Conservation (phyloP, 2,888 invertebrate species). For the Diploptera punctata region DNA sequence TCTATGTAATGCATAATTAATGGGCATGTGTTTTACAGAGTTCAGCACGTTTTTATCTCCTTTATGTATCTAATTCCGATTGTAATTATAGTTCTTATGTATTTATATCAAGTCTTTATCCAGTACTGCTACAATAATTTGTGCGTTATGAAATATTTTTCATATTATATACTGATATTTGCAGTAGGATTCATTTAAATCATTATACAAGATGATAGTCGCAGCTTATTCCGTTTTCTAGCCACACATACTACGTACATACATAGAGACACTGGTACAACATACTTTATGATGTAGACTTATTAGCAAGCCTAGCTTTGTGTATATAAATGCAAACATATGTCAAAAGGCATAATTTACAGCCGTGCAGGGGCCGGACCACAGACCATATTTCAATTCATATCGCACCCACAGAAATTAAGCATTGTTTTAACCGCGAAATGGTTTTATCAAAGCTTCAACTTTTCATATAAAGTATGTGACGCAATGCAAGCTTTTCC, state of each 20-base stretch:
- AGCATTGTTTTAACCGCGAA: constrained; percentile 20
- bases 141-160: too few relatives aligned
- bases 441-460: constrained; percentile 23
- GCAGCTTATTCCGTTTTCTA: background rate
- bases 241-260: background rate
- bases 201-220: too few relatives aligned
- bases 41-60: too few relatives aligned
- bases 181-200: too few relatives aligned
- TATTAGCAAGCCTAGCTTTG: constrained; percentile 20
- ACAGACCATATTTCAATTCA: constrained; percentile 18
- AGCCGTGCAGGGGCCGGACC: constrained; percentile 10
- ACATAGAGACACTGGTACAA: background rate
- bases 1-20: too few relatives aligned
- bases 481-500: background rate
- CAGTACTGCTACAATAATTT: too few relatives aligned
- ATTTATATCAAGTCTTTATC: too few relatives aligned
- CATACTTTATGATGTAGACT: constrained; percentile 27
- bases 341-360: constrained; percentile 28
- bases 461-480: background rate
- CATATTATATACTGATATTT: too few relatives aligned
- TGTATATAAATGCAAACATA: constrained; percentile 26
- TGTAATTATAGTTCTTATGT: too few relatives aligned
- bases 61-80: too few relatives aligned
- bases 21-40: too few relatives aligned
- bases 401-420: constrained; percentile 22